A percentile compares a stretch with the other conserved stretches of the same genome.
Evolutionary conservation across 1,140 invertebrate species (phyloP).

Genomic region (Trachymyrmex cornetzi): DNA sequence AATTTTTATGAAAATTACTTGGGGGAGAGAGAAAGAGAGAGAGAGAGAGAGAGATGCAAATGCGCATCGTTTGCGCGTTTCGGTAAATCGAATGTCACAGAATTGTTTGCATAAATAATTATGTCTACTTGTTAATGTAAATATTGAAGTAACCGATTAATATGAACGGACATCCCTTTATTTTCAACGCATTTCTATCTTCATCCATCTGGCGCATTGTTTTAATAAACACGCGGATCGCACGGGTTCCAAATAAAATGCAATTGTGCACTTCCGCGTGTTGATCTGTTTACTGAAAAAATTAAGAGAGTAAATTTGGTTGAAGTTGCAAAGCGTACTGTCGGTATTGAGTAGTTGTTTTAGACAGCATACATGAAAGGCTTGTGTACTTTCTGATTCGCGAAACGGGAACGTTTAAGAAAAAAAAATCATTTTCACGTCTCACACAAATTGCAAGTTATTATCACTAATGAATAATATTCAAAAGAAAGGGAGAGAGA

Average conservation of each 20-base stretch:
- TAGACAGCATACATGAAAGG: neutral
- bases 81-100: neutral
- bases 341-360: neutral
- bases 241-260: conserved; percentile 30
- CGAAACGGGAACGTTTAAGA: neutral
- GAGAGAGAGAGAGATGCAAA: neutral
- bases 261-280: neutral
- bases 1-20: conserved; percentile 23
- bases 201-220: neutral
- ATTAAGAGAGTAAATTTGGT: neutral
- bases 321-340: neutral
- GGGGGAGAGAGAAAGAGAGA: neutral
- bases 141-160: conserved; percentile 34
- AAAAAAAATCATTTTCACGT: neutral
- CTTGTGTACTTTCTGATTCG: neutral
- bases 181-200: conserved; percentile 14
- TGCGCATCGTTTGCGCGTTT: conserved; percentile 3
- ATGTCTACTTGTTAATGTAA: conserved; percentile 17
- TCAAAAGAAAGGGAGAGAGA: neutral
- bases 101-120: conserved; percentile 49
- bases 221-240: conserved; percentile 14
- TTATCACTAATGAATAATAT: conserved; percentile 17
- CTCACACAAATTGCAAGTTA: neutral
- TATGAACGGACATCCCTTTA: conserved; percentile 41
- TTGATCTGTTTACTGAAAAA: conserved; percentile 32